These are phyloP conservation scores for Carabus problematicus DNA, from an alignment of 2,888 invertebrate genomes.

Conservation along the genomic window DNA sequence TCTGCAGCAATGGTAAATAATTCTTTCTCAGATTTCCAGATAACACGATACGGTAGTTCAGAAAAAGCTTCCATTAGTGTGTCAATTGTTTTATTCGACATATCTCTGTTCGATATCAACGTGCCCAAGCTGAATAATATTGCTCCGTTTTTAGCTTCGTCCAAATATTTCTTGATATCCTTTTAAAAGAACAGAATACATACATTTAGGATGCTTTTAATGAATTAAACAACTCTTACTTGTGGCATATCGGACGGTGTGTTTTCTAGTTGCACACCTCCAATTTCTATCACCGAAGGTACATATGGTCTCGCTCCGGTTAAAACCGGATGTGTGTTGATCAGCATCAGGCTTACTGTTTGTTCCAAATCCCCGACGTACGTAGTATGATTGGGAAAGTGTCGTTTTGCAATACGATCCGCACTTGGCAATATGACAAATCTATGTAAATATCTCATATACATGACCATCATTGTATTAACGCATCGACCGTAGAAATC, in stretches of 20 bases:
- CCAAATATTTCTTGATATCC: slow-evolving; percentile 61
- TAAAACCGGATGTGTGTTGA: slow-evolving; percentile 45
- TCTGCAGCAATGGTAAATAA: slow-evolving; percentile 59
- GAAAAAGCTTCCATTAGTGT: slow-evolving; percentile 64
- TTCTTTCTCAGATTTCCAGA: slow-evolving; percentile 71
- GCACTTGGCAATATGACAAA: slow-evolving; percentile 43
- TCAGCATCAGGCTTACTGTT: slow-evolving; percentile 44
- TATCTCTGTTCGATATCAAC: slow-evolving; percentile 61
- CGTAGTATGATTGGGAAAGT: slow-evolving; percentile 39
- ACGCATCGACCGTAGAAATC: slow-evolving; percentile 43
- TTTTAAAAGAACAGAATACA: slow-evolving; percentile 49
- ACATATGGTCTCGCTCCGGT: slow-evolving; percentile 44
- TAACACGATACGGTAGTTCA: slow-evolving; percentile 64
- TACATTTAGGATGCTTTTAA: not conserved
- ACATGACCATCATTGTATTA: slow-evolving; percentile 41
- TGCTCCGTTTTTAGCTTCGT: slow-evolving; percentile 60
- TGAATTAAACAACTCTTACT: slow-evolving; percentile 18
- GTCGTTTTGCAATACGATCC: slow-evolving; percentile 34
- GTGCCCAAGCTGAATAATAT: slow-evolving; percentile 66
- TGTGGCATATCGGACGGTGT: slow-evolving; percentile 16
- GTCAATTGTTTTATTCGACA: slow-evolving; percentile 60
- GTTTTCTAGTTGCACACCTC: slow-evolving; percentile 43
- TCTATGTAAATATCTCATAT: slow-evolving; percentile 43
- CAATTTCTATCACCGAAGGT: slow-evolving; percentile 45
- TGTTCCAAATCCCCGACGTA: slow-evolving; percentile 44